These are phyloP conservation scores for Brachyrhaphis roseni DNA, from an alignment of 2,797 vertebrate species.

Conservation along the genomic window DNA sequence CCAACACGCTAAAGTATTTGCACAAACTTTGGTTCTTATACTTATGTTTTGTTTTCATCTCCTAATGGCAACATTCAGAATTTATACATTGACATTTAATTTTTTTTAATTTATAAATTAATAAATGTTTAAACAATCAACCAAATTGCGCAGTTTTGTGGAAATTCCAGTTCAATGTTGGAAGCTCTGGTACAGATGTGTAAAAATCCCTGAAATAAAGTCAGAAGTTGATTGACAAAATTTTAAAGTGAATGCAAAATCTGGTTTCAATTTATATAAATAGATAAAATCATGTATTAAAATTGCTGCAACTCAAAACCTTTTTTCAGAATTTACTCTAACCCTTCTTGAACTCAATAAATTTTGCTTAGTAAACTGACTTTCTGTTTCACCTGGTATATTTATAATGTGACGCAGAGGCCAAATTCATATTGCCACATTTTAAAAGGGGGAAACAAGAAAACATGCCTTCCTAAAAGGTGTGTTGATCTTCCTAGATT, in stretches of 20 bases:
- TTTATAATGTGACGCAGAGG: neutral
- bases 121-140: slow-evolving; percentile 7
- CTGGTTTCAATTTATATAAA: neutral
- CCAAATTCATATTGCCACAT: neutral
- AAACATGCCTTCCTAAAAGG: neutral
- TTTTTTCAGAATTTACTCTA: neutral
- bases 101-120: slow-evolving; percentile 3
- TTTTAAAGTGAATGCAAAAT: neutral
- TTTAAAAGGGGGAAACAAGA: neutral
- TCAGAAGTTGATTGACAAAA: neutral
- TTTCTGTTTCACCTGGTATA: neutral
- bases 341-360: neutral
- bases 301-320: neutral
- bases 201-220: neutral
- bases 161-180: slow-evolving; percentile 30
- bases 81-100: neutral
- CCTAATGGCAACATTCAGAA: neutral
- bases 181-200: neutral
- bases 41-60: slow-evolving; percentile 3
- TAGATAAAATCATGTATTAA: neutral
- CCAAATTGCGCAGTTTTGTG: neutral
- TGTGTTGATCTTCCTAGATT: neutral
- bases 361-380: neutral
- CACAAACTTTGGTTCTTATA: neutral
- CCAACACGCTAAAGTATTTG: slow-evolving; percentile 11